Conservation (phyloP, 2,888 invertebrate genomes). For the Dorcus hopei region DNA sequence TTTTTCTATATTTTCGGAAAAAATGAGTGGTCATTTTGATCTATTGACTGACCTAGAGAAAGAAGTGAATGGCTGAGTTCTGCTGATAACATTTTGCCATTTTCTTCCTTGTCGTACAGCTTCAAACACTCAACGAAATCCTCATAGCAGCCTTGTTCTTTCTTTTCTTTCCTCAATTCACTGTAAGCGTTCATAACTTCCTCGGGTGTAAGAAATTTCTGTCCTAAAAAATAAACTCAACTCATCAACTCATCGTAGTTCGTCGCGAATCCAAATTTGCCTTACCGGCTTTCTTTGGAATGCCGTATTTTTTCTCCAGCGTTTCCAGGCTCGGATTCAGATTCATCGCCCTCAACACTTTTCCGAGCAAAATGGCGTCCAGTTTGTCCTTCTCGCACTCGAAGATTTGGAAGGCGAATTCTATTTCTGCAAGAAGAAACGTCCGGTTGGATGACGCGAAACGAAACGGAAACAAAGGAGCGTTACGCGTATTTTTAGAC, state of each 20-base stretch:
- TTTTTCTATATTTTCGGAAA: neutral
- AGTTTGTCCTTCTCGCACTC: slow-evolving; percentile 77
- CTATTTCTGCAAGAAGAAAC: slow-evolving; percentile 31
- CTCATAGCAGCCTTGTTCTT: slow-evolving; percentile 93
- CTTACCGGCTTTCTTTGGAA: slow-evolving; percentile 85
- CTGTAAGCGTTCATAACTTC: slow-evolving; percentile 97
- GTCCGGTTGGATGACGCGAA: neutral
- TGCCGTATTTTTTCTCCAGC: slow-evolving; percentile 91
- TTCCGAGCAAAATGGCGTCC: slow-evolving; percentile 86
- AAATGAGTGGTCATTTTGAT: neutral
- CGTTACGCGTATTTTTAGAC: slow-evolving; percentile 12
- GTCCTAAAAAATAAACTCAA: slow-evolving; percentile 50
- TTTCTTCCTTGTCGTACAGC: slow-evolving; percentile 97
- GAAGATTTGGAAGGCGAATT: slow-evolving; percentile 40
- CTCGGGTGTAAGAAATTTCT: slow-evolving; percentile 88
- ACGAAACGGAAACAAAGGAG: neutral
- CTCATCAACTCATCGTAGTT: neutral
- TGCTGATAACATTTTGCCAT: slow-evolving; percentile 91
- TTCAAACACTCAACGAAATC: slow-evolving; percentile 99
- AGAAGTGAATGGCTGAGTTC: slow-evolving; percentile 94
- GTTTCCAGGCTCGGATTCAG: slow-evolving; percentile 90
- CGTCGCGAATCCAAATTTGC: slow-evolving; percentile 54
- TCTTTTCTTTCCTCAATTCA: slow-evolving; percentile 83
- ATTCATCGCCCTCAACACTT: slow-evolving; percentile 86
- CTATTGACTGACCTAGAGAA: slow-evolving; percentile 70